Evolutionary conservation across 2,797 vertebrate species (phyloP), one percentile per base, ranked within the genome.

Genomic region (Sparus aurata): DNA sequence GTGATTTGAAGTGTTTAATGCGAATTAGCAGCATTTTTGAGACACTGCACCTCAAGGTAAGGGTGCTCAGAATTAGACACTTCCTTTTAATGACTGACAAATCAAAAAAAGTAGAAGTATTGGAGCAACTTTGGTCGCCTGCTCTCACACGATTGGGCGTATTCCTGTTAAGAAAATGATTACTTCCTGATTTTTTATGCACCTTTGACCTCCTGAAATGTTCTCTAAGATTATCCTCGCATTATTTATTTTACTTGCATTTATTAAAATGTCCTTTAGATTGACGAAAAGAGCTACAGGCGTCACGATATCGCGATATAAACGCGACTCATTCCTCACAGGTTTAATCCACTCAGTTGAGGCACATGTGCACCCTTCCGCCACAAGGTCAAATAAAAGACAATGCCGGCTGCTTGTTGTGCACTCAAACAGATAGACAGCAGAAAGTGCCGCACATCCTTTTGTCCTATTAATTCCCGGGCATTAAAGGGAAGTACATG

Each of bases 401-500:
- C 89, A 73, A 57, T 41, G 84, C 72, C n/a, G 73, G 61, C 64
- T 77, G 72, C 53, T 88, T 89, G 89, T 89, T 66, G 84, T 88
- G 83, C 87, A 73, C 69, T 80, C 73, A 52, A 82, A 75, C 86
- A 89, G 77, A 91, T 65, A 85, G 76, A 87, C 83, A 71, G 80
- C 59, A 77, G 62, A 81, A 80, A 80, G 54, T 46, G 76, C 34
- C 12, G 9, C 71, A 58, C 80, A 69, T 79, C 85, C 72, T 82
- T 89, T 89, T 85, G 87, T 90, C 90, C 90, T 79, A 91, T 90
- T 92, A 90, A 92, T 92, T 95, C 91, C 86, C 74, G 88, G 79
- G 91, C 91, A 94, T 94, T 94, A 93, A 87, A 86, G 88, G 75
- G 23, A 84, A 90, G 91, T 89, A 86, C 86, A 90, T 89, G 89